A percentile compares a stretch with the other conserved stretches of the same genome.
These are phyloP conservation scores for Diorhabda elongata DNA, from an alignment of 1,140 invertebrate genomes.

Conservation along the genomic window DNA sequence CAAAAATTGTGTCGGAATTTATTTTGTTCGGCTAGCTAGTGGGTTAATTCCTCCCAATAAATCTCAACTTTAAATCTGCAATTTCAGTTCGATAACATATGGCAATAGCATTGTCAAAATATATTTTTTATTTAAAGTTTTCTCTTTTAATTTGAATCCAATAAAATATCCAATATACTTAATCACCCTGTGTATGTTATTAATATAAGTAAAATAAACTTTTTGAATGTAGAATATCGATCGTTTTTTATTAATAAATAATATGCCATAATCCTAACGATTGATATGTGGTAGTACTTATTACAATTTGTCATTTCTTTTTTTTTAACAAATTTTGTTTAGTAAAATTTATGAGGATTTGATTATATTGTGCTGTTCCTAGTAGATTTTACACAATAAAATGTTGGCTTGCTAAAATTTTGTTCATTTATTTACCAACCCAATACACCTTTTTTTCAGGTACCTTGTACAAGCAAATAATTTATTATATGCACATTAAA, in stretches of 20 bases:
- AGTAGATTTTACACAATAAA: slow-evolving; percentile 41
- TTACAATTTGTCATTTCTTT: slow-evolving; percentile 22
- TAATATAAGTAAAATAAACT: slow-evolving; percentile 10
- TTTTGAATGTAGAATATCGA: slow-evolving; percentile 5
- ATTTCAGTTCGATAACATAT: too few species aligned
- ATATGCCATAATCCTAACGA: slow-evolving; percentile 17
- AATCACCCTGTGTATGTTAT: slow-evolving; percentile 8
- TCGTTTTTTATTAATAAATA: slow-evolving; percentile 19
- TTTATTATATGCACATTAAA: neutral
- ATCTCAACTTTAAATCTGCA: too few species aligned
- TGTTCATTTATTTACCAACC: slow-evolving; percentile 22
- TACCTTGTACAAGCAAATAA: too few species aligned
- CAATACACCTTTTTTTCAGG: neutral
- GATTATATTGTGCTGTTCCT: slow-evolving; percentile 39
- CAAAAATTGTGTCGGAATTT: too few species aligned
- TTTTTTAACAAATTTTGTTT: slow-evolving; percentile 23
- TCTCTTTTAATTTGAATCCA: too few species aligned
- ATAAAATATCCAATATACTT: too few species aligned
- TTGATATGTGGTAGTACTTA: slow-evolving; percentile 39
- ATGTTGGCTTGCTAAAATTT: slow-evolving; percentile 22
- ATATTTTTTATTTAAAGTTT: too few species aligned
- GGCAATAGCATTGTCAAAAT: too few species aligned
- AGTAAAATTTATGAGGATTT: slow-evolving; percentile 24
- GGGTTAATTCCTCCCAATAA: too few species aligned
- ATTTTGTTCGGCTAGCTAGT: too few species aligned